Conservation (phyloP, 2,888 invertebrate genomes). For the Diachrysia chrysitis region DNA sequence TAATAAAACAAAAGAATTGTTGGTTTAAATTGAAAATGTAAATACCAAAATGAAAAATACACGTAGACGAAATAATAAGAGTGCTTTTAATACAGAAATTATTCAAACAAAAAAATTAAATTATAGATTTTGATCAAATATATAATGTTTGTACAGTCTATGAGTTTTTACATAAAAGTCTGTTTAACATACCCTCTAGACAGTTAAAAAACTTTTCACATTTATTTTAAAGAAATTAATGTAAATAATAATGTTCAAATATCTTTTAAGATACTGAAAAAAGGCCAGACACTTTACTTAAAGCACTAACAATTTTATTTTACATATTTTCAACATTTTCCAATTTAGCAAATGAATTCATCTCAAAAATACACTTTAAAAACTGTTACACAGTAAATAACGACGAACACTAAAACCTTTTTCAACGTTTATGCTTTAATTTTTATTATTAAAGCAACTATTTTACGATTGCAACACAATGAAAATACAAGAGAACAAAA, state of each 20-base stretch:
- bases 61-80: too few species aligned
- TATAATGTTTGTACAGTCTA: neutral
- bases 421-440: constrained; percentile 44
- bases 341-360: constrained; percentile 7
- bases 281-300: neutral
- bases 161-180: neutral
- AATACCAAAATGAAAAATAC: too few species aligned
- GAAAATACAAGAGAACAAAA: constrained; percentile 34
- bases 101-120: too few species aligned
- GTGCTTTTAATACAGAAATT: too few species aligned
- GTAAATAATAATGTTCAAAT: neutral
- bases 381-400: constrained; percentile 50
- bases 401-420: constrained; percentile 44
- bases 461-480: constrained; percentile 59
- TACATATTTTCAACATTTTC: neutral
- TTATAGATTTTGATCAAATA: neutral
- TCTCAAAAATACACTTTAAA: constrained; percentile 31
- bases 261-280: neutral
- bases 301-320: neutral
- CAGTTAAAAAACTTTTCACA: neutral
- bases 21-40: too few species aligned
- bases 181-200: neutral
- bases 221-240: neutral
- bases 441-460: constrained; percentile 59
- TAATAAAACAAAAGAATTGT: too few species aligned